Evolutionary conservation across 1,140 invertebrate species (phyloP).

Genomic region (Portunus trituberculatus): DNA sequence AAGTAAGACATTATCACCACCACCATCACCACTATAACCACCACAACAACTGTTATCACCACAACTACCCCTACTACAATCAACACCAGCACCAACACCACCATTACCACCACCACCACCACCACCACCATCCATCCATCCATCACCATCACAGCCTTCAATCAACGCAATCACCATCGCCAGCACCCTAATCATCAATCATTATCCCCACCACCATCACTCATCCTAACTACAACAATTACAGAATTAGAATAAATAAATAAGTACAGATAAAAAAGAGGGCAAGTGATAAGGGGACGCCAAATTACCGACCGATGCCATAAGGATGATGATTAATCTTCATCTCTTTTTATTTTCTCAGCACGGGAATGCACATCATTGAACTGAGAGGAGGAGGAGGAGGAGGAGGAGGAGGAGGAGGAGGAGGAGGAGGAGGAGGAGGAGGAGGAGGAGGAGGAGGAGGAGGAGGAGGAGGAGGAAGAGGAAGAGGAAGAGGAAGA

Average conservation of each 20-base stretch:
- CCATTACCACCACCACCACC: background rate
- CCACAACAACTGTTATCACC: no score
- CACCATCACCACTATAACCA: no score
- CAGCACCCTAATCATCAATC: constrained; percentile 10
- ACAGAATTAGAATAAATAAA: background rate
- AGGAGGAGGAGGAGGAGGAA: background rate
- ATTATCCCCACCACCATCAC: constrained; percentile 17
- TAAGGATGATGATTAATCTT: background rate
- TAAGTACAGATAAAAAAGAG: background rate
- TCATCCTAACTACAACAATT: constrained; percentile 12
- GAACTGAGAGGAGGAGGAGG: background rate
- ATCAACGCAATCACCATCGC: constrained; percentile 20
- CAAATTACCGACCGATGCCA: background rate
- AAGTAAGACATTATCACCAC: no score
- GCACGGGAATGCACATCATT: background rate
- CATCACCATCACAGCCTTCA: constrained; percentile 11
- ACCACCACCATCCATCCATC: background rate
- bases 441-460: background rate
- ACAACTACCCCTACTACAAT: background rate
- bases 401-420: constrained; percentile 8
- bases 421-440: background rate
- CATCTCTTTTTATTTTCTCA: background rate
- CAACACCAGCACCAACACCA: background rate
- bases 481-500: background rate
- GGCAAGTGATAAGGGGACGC: background rate